These are phyloP conservation scores for Drosophila rellima DNA, from an alignment of 2,888 invertebrate species.

Conservation along the genomic window DNA sequence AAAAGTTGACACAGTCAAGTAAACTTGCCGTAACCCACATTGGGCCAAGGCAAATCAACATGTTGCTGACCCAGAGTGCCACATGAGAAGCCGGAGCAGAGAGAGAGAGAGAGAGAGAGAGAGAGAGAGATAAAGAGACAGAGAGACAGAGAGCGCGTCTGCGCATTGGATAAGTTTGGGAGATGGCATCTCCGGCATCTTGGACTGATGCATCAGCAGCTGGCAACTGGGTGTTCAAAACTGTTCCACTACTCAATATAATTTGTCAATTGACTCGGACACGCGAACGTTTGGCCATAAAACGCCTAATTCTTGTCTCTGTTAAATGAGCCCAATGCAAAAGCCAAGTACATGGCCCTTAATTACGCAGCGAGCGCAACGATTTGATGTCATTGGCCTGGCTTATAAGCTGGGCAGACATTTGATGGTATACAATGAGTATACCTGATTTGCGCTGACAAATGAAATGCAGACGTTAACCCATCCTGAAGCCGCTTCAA, in stretches of 20 bases:
- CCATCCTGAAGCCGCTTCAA: conserved; percentile 44
- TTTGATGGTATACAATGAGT: conserved; percentile 18
- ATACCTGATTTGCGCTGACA: conserved; percentile 29
- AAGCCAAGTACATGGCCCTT: conserved; percentile 49
- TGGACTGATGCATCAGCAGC: conserved; percentile 29
- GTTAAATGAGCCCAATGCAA: conserved; percentile 54
- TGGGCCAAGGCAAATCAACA: conserved; percentile 59
- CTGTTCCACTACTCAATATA: conserved; percentile 63
- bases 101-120: background rate
- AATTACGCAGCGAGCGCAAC: conserved; percentile 50
- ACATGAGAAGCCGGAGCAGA: conserved; percentile 29
- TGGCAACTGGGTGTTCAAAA: background rate
- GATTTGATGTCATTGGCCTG: conserved; percentile 25
- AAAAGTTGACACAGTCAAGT: conserved; percentile 64
- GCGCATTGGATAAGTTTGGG: conserved; percentile 46
- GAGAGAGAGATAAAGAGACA: background rate
- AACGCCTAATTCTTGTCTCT: conserved; percentile 78
- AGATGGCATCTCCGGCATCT: conserved; percentile 5
- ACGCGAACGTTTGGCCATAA: conserved; percentile 62
- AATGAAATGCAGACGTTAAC: conserved; percentile 59
- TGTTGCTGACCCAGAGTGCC: conserved; percentile 76
- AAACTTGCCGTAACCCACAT: conserved; percentile 71
- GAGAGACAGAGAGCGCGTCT: conserved; percentile 42
- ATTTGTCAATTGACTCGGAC: conserved; percentile 56
- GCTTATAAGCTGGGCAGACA: conserved; percentile 12